Base-by-base conservation (phyloP, 2,797 vertebrate species). In the Melanogrammus aeglefinus region DNA sequence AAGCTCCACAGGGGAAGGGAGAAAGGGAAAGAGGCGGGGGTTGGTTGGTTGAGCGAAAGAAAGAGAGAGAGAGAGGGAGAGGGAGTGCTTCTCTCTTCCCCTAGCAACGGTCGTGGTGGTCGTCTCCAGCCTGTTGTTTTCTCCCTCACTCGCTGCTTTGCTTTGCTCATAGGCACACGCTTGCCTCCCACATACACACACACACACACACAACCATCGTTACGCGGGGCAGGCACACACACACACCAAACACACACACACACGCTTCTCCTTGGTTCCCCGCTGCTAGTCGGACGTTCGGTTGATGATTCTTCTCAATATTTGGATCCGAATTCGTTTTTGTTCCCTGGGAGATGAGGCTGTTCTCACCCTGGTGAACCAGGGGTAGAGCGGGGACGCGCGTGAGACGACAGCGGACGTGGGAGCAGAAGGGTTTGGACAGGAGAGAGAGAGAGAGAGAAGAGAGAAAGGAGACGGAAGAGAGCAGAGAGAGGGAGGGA, bases 61-160 rank as follows among this genome's bases (percentile, higher is more conserved):
- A 86, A 84, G 87, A 74, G 31, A 51, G 51, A 38, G 75, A 63
- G 80, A 74, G 41, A 75, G 76, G 69, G 78, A 76, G 88, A 85
- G 84, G 85, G 89, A 92, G 91, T 89, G 89, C 84, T 88, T 92
- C 89, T 90, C 86, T 78, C 90, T 91, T 93, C 84, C 91, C 93
- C 87, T 95, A 94, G 94, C 94, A 94, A 95, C 94, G 91, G 86
- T 94, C 88, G 92, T 84, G 87, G 89, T 85, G 82, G 88, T 88
- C 47, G 86, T 91, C 89, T 92, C 86, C 90, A 92, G 92, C 93
- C 91, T 93, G 90, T n/a, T 89, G 91, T 93, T 89, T 91, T 88
- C 79, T 84, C 85, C 79, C 79, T 72, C 79, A 72, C 81, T 75
- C 21, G 51, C 76, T 27, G 38, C 35, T 57, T 57, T 27, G 24